Base-by-base conservation (phyloP, 2,888 invertebrate genomes). In the Crocallis elinguaria region DNA sequence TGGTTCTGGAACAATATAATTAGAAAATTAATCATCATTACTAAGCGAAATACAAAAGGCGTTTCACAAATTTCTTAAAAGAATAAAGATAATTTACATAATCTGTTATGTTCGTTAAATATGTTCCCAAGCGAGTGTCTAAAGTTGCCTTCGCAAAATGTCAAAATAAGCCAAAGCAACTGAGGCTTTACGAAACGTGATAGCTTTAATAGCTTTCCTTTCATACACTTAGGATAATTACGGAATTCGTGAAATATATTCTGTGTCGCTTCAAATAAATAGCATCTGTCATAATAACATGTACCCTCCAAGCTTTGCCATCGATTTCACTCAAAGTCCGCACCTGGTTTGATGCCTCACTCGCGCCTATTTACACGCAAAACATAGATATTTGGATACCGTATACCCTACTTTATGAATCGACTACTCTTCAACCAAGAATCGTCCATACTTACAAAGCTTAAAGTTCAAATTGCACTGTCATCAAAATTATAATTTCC, bases 341-440 rank as follows among this genome's bases (percentile, higher is more conserved):
- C 90, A 89, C 89, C 90, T 90, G 90, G 90, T 75, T 80, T 84
- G 77, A 84, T 83, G 82, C 82, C 78, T 88, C 85, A 86, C 85
- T 83, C 83, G 69, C 70, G 77, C 82, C 82, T 88, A 86, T 88
- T 90, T 89, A 87, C 87, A 84, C 79, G 85, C 87, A 83, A 88
- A 89, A 86, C 84, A 84, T 81, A 83, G 82, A 86, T 87, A 87
- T 89, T 88, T 84, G 77, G 85, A 85, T 86, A 86, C 75, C 71
- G 65, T 77, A 69, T 76, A 79, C 82, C 82, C 86, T 73, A 80
- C 69, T 75, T 79, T 71, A 77, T 71, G 67, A 75, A 73, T 66
- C 58, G 45, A 21, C 32, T n/a, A 35, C 32, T 23, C 16, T 51
- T 23, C 64, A 71, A 63, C 44, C 57, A 23, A 75, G 82, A 79